Evolutionary conservation across 1,140 invertebrate genomes (phyloP).

Genomic region (Idris sp.): DNA sequence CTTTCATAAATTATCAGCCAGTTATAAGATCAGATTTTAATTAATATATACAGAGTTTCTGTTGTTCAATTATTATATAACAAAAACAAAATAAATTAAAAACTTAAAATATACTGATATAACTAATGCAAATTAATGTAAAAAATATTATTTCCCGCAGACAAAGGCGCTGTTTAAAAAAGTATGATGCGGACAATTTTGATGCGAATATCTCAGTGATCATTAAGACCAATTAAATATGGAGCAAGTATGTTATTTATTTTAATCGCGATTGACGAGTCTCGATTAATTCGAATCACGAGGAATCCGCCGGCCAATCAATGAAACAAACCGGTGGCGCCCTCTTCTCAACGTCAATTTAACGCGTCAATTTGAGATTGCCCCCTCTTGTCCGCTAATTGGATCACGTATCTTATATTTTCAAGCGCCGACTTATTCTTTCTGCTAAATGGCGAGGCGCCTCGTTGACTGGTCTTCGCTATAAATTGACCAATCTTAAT

Average conservation of each 20-base stretch:
- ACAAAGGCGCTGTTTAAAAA: no score
- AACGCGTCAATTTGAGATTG: constrained; percentile 72
- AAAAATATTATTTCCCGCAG: constrained; percentile 5
- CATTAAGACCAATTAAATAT: constrained; percentile 52
- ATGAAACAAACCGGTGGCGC: constrained; percentile 67
- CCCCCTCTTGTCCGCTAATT: constrained; percentile 28
- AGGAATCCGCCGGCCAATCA: constrained; percentile 73
- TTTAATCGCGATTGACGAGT: constrained; percentile 67
- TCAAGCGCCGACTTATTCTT: constrained; percentile 44
- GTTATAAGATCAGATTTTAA: no score
- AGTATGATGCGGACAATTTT: constrained; percentile 41
- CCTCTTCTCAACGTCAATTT: constrained; percentile 70
- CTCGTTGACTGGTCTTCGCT: constrained; percentile 71
- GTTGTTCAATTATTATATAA: no score
- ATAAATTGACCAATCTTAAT: constrained; percentile 76
- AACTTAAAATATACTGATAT: no score
- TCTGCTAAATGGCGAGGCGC: constrained; percentile 75
- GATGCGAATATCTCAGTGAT: constrained; percentile 49
- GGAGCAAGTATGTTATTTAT: no score
- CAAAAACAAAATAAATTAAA: no score
- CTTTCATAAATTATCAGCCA: constrained; percentile 45
- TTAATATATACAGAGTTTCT: no score
- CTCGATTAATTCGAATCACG: constrained; percentile 68
- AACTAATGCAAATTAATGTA: no score
- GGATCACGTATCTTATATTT: constrained; percentile 36